Evolutionary conservation across 1,140 invertebrate species (phyloP).

Genomic region (Heliothis virescens): DNA sequence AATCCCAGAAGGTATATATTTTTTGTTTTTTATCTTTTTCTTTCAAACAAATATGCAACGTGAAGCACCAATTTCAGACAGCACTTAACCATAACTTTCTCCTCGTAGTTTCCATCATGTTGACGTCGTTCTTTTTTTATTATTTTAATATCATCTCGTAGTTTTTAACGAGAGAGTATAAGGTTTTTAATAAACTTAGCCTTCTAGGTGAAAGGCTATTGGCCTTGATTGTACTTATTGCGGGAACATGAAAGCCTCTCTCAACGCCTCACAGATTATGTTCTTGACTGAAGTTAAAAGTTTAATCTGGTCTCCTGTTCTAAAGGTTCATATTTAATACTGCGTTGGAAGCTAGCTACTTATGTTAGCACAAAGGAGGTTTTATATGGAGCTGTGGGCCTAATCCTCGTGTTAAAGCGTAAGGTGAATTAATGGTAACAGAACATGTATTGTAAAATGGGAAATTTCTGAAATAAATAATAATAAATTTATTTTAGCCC

Average conservation of each 20-base stretch:
- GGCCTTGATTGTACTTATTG: slow-evolving; percentile 1
- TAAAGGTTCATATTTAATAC: slow-evolving; percentile 5
- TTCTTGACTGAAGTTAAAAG: neutral
- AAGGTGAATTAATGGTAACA: too few species aligned
- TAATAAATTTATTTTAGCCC: too few species aligned
- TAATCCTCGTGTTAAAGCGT: too few species aligned
- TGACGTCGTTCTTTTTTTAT: too few species aligned
- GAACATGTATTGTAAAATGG: too few species aligned
- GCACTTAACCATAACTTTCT: neutral
- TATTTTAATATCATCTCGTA: too few species aligned
- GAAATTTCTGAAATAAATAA: too few species aligned
- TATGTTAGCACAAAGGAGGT: neutral
- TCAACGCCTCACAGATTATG: slow-evolving; percentile 17
- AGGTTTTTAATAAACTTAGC: slow-evolving; percentile 16
- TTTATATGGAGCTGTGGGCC: neutral
- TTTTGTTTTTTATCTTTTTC: too few species aligned
- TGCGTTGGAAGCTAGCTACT: neutral
- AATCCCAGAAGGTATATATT: too few species aligned
- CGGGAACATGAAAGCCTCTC: neutral
- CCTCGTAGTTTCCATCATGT: neutral
- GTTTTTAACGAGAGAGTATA: neutral
- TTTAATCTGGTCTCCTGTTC: slow-evolving; percentile 15
- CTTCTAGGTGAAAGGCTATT: neutral
- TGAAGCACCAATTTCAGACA: too few species aligned
- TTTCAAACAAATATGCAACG: too few species aligned